Evolutionary conservation across 2,797 vertebrate species (phyloP).

Genomic region (Caiman crocodilus): DNA sequence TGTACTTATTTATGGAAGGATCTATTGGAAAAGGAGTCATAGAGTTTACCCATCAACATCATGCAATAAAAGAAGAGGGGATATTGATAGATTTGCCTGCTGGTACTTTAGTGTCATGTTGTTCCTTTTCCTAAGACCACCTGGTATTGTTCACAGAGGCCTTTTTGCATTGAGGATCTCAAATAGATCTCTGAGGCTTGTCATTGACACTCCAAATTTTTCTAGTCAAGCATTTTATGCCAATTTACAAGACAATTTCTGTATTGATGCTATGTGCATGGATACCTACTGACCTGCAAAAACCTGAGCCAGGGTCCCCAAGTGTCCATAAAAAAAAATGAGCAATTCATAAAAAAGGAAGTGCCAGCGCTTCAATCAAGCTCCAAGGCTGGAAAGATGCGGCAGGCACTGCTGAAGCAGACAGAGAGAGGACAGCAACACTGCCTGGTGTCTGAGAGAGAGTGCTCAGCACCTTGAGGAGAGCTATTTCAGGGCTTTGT

Average conservation of each 20-base stretch:
- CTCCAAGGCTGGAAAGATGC: no score
- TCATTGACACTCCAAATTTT: neutral
- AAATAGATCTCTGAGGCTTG: neutral
- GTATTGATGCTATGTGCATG: neutral
- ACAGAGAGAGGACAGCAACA: no score
- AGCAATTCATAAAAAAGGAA: neutral
- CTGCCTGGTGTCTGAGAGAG: no score
- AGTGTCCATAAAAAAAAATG: neutral
- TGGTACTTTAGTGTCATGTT: constrained; percentile 23
- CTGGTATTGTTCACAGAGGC: constrained; percentile 30
- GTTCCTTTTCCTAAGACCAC: constrained; percentile 2
- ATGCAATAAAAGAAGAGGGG: neutral
- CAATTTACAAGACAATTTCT: neutral
- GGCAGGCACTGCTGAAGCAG: no score
- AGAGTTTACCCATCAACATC: neutral
- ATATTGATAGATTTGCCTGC: constrained; percentile 23
- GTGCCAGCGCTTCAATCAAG: no score
- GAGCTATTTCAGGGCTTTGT: no score
- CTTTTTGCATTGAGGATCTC: constrained; percentile 1
- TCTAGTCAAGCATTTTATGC: neutral
- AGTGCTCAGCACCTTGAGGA: no score
- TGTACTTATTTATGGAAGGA: neutral
- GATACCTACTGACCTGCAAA: neutral
- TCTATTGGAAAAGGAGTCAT: neutral
- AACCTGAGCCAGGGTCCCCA: neutral